A percentile compares a stretch with the other conserved stretches of the same genome.
phyloP scores from a whole-genome alignment of 2,797 vertebrate genomes.

The Florisuga fusca region DNA sequence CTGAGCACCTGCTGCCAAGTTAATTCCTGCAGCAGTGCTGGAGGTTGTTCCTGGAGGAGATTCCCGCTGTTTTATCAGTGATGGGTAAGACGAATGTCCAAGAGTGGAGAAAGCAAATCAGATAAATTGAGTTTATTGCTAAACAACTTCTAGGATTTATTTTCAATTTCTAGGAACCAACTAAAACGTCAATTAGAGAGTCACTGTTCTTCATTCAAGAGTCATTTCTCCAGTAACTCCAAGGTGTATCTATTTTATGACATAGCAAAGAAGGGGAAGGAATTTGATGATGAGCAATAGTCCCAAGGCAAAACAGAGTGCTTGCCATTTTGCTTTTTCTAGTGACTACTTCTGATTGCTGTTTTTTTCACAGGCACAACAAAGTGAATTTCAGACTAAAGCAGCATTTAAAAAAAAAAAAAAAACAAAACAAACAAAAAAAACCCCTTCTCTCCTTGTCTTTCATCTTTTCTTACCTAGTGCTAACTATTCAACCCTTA shows the following conservation, averaged over 20 bases:
- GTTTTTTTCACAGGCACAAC: neutral
- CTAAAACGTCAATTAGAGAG: neutral
- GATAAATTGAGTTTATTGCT: constrained; percentile 37
- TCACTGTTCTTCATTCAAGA: neutral
- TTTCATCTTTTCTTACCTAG: neutral
- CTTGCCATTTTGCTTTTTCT: neutral
- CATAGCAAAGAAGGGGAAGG: neutral
- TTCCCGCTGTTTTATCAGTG: constrained; percentile 28
- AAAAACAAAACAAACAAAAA: neutral
- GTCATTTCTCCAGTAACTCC: neutral
- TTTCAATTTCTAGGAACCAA: constrained; percentile 4
- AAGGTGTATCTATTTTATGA: neutral
- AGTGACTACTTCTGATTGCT: neutral
- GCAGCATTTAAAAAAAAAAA: neutral
- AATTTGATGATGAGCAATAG: neutral
- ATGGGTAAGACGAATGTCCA: neutral
- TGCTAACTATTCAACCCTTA: neutral
- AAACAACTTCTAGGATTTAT: constrained; percentile 27
- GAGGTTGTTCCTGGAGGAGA: constrained; percentile 29
- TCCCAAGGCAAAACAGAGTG: neutral
- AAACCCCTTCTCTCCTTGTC: neutral
- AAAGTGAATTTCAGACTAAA: neutral
- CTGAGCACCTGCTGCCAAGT: constrained; percentile 53
- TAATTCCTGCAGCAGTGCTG: constrained; percentile 42
- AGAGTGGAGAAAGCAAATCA: constrained; percentile 34